Conservation (phyloP, 1,140 invertebrate genomes). For the Tachypleus tridentatus region DNA sequence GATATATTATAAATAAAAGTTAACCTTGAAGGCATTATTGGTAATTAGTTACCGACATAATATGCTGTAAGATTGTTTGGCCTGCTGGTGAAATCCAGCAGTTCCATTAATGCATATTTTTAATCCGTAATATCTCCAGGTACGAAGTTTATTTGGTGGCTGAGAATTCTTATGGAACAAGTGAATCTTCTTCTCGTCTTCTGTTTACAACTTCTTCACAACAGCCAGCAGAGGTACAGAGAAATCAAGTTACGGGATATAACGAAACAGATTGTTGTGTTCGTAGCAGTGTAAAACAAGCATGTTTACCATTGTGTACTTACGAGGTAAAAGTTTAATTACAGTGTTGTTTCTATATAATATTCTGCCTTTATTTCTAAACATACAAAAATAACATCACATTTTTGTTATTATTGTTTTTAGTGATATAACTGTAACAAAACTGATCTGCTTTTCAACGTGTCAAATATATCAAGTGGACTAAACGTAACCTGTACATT, state of each 20-base stretch:
- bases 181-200: conserved; percentile 54
- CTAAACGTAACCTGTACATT: too few species aligned
- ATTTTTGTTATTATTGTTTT: too few species aligned
- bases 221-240: neutral
- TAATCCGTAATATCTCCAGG: conserved; percentile 26
- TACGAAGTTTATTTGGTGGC: conserved; percentile 71
- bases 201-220: conserved; percentile 47
- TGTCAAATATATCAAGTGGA: too few species aligned
- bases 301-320: conserved; percentile 65
- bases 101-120: neutral
- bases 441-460: too few species aligned
- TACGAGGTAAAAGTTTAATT: conserved; percentile 40
- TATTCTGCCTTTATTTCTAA: too few species aligned
- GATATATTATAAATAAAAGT: too few species aligned
- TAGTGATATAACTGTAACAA: too few species aligned
- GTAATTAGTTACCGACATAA: neutral
- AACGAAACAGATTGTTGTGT: conserved; percentile 66
- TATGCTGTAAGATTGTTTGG: neutral
- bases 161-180: conserved; percentile 62
- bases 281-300: conserved; percentile 49
- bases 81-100: too few species aligned
- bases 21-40: too few species aligned
- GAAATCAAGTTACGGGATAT: conserved; percentile 36
- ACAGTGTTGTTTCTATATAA: too few species aligned
- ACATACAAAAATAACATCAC: too few species aligned